phyloP scores from a whole-genome alignment of 2,113 vertebrate genomes.

The Arizona elegans region DNA sequence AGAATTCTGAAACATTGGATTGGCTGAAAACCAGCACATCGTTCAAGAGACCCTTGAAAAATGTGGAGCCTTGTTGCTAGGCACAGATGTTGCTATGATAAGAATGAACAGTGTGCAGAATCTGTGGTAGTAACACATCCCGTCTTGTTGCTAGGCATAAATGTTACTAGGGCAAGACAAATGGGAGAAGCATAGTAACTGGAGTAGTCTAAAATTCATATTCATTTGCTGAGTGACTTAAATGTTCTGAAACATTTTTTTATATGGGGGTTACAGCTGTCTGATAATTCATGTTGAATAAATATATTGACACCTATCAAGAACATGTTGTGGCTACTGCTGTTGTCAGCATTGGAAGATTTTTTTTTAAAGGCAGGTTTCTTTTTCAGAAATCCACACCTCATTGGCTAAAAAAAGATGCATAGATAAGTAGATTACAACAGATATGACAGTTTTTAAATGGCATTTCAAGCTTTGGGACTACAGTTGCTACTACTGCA shows the following conservation, averaged over 20 bases:
- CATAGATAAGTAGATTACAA: background rate
- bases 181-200: slow-evolving; percentile 3
- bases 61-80: slow-evolving; percentile 26
- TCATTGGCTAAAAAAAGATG: background rate
- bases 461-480: background rate
- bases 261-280: background rate
- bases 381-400: background rate
- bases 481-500: background rate
- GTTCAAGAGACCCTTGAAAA: background rate
- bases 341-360: background rate
- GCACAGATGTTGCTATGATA: slow-evolving; percentile 18
- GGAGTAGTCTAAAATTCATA: slow-evolving; percentile 17
- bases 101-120: slow-evolving; percentile 9
- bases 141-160: slow-evolving; percentile 29
- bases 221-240: background rate
- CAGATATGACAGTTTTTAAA: background rate
- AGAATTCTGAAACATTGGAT: background rate
- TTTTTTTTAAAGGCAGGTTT: background rate
- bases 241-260: slow-evolving; percentile 16
- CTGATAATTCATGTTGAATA: background rate
- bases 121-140: background rate
- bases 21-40: background rate
- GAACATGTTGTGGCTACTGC: background rate
- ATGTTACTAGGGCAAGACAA: slow-evolving; percentile 24
- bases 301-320: background rate